Percentiles rank a stretch among this genome's conserved stretches.
These are phyloP conservation scores for Thecocarcelia acutangulata DNA, from an alignment of 2,888 invertebrate genomes.

Conservation along the genomic window DNA sequence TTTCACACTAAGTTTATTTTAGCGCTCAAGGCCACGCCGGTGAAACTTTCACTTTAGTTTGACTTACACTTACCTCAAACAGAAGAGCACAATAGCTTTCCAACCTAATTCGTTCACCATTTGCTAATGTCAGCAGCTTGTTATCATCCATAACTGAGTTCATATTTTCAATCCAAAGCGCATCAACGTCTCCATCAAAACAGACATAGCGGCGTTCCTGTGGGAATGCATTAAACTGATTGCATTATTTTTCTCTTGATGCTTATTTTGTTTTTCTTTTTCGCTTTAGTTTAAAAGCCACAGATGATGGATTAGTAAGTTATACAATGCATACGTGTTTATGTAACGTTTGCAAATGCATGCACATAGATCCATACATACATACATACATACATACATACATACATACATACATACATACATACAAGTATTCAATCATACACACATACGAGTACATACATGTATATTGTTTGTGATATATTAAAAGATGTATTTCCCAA, in stretches of 20 bases:
- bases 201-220: constrained; percentile 91
- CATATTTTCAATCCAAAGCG: constrained; percentile 98
- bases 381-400: too few species aligned
- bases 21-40: not conserved
- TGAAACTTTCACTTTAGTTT: not conserved
- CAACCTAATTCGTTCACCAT: constrained; percentile 93
- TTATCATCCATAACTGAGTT: constrained; percentile 99
- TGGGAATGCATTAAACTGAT: constrained; percentile 76
- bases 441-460: too few species aligned
- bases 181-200: constrained; percentile 97
- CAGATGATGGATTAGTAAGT: constrained; percentile 36
- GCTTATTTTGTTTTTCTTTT: not conserved
- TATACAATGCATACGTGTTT: constrained; percentile 7
- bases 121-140: constrained; percentile 92
- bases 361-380: not conserved
- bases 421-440: too few species aligned
- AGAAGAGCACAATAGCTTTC: constrained; percentile 91
- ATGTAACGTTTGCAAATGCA: constrained; percentile 7
- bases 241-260: constrained; percentile 71
- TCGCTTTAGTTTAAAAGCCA: constrained; percentile 36
- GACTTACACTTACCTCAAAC: constrained; percentile 86
- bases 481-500: not conserved
- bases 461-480: not conserved
- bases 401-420: too few species aligned
- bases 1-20: not conserved